phyloP scores from a whole-genome alignment of 2,888 invertebrate genomes.

The Hypercompe scribonia region DNA sequence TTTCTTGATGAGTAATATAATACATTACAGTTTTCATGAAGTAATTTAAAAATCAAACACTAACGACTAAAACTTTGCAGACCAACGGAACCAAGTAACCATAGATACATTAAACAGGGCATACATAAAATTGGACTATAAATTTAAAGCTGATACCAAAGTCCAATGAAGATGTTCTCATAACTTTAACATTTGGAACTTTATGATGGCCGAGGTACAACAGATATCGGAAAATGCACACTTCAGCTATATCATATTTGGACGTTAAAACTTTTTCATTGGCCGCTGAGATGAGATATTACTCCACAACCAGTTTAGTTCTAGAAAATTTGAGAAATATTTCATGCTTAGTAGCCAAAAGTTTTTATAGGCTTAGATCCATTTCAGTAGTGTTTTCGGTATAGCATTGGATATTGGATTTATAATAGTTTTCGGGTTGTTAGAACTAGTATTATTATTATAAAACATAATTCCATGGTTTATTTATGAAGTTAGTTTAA shows the following conservation, averaged over 20 bases:
- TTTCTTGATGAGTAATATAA: neutral
- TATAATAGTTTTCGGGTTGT: neutral
- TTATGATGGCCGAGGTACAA: slow-evolving; percentile 34
- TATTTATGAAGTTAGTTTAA: neutral
- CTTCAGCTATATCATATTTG: slow-evolving; percentile 60
- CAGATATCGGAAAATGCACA: slow-evolving; percentile 60
- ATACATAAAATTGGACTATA: slow-evolving; percentile 35
- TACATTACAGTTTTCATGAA: neutral
- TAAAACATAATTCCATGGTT: neutral
- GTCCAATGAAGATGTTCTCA: slow-evolving; percentile 47
- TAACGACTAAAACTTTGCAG: slow-evolving; percentile 1
- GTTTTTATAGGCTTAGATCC: slow-evolving; percentile 44
- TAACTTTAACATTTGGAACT: slow-evolving; percentile 47
- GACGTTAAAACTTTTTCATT: slow-evolving; percentile 77
- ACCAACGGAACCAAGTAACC: neutral
- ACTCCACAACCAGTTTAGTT: slow-evolving; percentile 57
- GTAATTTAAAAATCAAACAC: neutral
- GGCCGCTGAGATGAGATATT: slow-evolving; percentile 67
- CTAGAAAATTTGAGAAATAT: slow-evolving; percentile 53
- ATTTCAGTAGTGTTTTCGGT: slow-evolving; percentile 4
- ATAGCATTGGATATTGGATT: neutral
- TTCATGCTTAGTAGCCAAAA: slow-evolving; percentile 51
- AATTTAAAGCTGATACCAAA: slow-evolving; percentile 46
- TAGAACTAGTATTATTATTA: neutral
- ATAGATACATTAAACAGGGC: slow-evolving; percentile 11